Conservation (phyloP, 2,797 vertebrate species). For the Forpus xanthops region DNA sequence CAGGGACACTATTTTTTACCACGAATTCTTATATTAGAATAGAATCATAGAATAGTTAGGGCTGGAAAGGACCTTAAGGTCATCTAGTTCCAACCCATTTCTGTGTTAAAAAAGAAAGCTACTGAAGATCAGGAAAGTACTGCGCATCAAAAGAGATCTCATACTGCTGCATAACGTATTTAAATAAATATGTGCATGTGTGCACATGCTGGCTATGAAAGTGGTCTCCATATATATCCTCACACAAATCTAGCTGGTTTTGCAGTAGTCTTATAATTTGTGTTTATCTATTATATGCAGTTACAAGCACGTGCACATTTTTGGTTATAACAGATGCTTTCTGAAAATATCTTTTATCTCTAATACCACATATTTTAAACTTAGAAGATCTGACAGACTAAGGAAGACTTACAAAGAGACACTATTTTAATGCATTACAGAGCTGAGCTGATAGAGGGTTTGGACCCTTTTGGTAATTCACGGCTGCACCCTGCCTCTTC, state of each 20-base stretch:
- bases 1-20: not conserved
- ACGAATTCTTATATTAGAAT: not conserved
- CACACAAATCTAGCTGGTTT: not conserved
- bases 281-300: not conserved
- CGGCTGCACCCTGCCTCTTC: not conserved
- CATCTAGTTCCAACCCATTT: no score
- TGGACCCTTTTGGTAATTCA: not conserved
- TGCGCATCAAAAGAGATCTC: not conserved
- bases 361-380: not conserved
- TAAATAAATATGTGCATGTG: not conserved
- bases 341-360: slow-evolving; percentile 41
- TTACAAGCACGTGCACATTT: accelerated
- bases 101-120: not conserved
- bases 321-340: slow-evolving; percentile 32
- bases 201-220: not conserved
- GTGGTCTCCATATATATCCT: not conserved
- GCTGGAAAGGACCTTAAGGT: no score
- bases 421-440: not conserved
- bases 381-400: not conserved
- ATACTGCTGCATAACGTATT: not conserved
- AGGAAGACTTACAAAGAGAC: not conserved
- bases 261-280: not conserved
- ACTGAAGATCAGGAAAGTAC: not conserved
- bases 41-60: no score
- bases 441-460: not conserved